Conservation (phyloP, 1,140 invertebrate species). For the Drosophila equinoxialis region DNA sequence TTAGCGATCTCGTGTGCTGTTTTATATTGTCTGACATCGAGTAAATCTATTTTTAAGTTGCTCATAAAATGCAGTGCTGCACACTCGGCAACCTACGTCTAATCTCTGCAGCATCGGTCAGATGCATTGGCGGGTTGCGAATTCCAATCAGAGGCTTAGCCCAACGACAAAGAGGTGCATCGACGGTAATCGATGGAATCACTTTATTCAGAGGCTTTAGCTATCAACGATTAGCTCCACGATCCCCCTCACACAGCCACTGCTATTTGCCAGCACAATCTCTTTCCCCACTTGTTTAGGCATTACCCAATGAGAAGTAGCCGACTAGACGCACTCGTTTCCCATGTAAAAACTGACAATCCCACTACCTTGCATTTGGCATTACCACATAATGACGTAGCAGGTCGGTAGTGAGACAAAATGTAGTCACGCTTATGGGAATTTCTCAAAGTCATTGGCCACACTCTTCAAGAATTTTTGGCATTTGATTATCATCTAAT, state of each 20-base stretch:
- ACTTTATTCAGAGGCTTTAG: too few species aligned
- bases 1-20: conserved; percentile 13
- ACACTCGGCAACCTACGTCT: neutral
- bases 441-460: conserved; percentile 29
- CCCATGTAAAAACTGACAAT: conserved; percentile 16
- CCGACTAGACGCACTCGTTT: conserved; percentile 36
- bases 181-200: too few species aligned
- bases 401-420: conserved; percentile 5
- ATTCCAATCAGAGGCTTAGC: neutral
- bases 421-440: conserved; percentile 29
- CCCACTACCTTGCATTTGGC: neutral
- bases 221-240: too few species aligned
- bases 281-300: conserved; percentile 18
- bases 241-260: neutral
- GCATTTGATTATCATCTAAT: neutral
- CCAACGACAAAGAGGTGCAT: too few species aligned
- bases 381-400: conserved; percentile 47
- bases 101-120: neutral
- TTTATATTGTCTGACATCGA: conserved; percentile 40
- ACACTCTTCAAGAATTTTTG: neutral
- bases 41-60: neutral
- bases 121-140: neutral
- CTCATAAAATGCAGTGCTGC: conserved; percentile 20
- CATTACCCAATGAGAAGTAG: conserved; percentile 35
- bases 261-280: neutral